phyloP scores from a whole-genome alignment of 2,113 vertebrate genomes.

The Leucopternis melanops region DNA sequence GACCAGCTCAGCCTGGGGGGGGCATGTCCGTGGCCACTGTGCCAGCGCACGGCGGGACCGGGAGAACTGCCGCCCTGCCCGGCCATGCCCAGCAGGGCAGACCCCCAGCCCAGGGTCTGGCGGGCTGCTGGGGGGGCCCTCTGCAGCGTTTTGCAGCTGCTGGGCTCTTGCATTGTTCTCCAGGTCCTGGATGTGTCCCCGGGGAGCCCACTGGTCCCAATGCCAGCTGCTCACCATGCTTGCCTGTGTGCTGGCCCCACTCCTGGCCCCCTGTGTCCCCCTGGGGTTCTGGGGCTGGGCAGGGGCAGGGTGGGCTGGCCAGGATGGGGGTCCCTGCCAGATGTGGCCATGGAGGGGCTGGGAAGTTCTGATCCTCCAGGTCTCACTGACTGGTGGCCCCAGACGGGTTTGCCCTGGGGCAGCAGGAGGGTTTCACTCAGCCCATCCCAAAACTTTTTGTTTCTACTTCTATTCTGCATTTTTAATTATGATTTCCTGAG shows the following conservation, averaged over 20 bases:
- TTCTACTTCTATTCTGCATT: neutral
- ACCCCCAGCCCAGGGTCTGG: neutral
- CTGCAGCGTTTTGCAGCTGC: neutral
- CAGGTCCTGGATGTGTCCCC: neutral
- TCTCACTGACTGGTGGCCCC: neutral
- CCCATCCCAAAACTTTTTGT: neutral
- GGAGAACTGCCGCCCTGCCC: neutral
- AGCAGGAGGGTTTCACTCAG: neutral
- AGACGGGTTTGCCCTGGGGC: neutral
- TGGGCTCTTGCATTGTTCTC: neutral
- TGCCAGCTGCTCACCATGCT: neutral
- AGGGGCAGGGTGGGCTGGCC: neutral
- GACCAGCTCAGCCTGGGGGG: neutral
- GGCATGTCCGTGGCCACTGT: accelerated
- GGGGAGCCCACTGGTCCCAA: neutral
- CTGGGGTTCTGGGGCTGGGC: neutral
- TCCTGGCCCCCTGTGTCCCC: neutral
- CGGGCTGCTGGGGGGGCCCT: neutral
- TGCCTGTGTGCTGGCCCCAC: neutral
- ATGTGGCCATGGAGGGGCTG: accelerated
- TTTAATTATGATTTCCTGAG: neutral
- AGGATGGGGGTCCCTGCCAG: accelerated
- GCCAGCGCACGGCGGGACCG: neutral
- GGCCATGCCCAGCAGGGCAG: neutral
- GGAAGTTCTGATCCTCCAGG: neutral